Base-by-base conservation (phyloP, 2,888 invertebrate genomes). In the Sipha maydis region DNA sequence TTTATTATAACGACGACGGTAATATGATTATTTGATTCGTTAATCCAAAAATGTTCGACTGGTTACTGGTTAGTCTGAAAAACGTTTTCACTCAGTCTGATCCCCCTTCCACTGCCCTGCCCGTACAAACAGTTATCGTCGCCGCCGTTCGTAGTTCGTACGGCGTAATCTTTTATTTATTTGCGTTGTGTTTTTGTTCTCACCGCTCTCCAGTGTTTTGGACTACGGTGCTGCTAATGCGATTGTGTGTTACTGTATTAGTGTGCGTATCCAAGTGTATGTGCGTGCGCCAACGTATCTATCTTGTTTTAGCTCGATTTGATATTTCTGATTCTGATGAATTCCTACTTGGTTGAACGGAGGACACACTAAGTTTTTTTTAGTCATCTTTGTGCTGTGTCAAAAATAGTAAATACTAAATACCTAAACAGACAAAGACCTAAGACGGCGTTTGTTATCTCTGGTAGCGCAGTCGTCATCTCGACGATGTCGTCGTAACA, bases 161-260 rank as follows among this genome's bases (percentile, higher is more conserved):
- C 69, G 11, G 28, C 69, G 69, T 69, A 69, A 69, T 69, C 69
- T 28, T 69, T 69, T 69, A 69, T 69, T 69, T 69, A 69, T 73
- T 34, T 73, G 73, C 73, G 73, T 73, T 9, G 73, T 73, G 73
- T 73, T 73, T 73, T 73, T 73, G 73, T 73, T 17, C 34, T 28
- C 69, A 11, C 7, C 69, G 73, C 28, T 71, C 69, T 25, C 69
- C 69, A 28, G 69, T 71, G 28, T 28, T 9, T 28, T 71, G n/a
- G 2, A n/a, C 34, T 8, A 7, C 34, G 34, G 14, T 48, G 3
- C 48, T 14, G 14, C 11, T 48, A 48, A 11, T 48, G 14, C 14
- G 14, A 48, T 0, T 48, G 48, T 14, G 48, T 11, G 14, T 48
- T 9, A 41, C 48, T 48, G 41, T 41, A 34, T 34, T 34, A 34